These are phyloP conservation scores for Argyresthia albistria DNA, from an alignment of 2,888 invertebrate species.

Conservation along the genomic window DNA sequence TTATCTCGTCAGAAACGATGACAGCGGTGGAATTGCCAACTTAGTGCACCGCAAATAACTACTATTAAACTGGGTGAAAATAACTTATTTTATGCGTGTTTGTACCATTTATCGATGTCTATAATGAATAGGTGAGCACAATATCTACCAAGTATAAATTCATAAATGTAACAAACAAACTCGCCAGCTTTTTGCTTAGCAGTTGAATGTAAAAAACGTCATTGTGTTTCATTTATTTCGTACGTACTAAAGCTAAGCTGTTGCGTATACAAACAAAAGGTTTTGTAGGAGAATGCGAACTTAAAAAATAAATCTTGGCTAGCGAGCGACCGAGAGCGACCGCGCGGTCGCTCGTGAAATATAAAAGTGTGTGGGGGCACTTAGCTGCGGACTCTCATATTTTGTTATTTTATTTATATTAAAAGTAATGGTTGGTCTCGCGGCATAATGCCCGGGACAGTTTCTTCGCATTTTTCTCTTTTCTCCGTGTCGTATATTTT, in stretches of 20 bases:
- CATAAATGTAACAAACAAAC: no score
- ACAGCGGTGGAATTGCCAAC: background rate
- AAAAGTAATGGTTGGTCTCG: constrained; percentile 67
- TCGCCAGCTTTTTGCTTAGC: no score
- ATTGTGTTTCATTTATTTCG: constrained; percentile 1
- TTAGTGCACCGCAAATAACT: background rate
- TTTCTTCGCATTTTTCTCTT: constrained; percentile 66
- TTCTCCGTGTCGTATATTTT: constrained; percentile 65
- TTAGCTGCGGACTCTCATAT: constrained; percentile 71
- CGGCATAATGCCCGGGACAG: constrained; percentile 62
- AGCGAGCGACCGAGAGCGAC: constrained; percentile 24
- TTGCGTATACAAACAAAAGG: constrained; percentile 10
- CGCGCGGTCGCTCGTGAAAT: constrained; percentile 45
- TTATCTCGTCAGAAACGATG: constrained; percentile 18
- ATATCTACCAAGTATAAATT: no score
- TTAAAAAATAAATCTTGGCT: constrained; percentile 39
- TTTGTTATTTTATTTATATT: constrained; percentile 73
- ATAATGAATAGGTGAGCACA: no score
- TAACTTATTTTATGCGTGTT: background rate
- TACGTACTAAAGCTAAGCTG: constrained; percentile 2
- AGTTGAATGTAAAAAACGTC: background rate
- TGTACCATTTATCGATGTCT: background rate
- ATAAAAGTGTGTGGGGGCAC: constrained; percentile 69
- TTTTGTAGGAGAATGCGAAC: constrained; percentile 15
- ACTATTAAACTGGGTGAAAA: background rate